Conservation (phyloP, 30 jellyfish, hydroid and myxozoan genomes). For the Chrysaora quinquecirrha region DNA sequence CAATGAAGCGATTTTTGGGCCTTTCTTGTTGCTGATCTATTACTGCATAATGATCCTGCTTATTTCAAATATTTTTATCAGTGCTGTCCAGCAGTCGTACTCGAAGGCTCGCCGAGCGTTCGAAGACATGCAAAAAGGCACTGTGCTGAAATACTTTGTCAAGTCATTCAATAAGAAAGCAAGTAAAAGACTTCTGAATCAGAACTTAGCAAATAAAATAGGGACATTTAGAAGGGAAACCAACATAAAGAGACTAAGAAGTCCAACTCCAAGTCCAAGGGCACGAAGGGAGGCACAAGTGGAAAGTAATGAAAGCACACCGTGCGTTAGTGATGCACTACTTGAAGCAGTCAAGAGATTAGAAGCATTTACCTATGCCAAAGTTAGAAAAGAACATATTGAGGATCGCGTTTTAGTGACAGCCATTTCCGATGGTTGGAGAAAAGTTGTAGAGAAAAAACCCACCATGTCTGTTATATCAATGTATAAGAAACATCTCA, state of each 20-base stretch:
- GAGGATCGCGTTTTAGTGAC: constrained; percentile 37
- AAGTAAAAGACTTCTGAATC: background rate
- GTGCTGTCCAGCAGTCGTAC: constrained; percentile 63
- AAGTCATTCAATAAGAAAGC: constrained; percentile 28
- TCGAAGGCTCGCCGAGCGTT: constrained; percentile 49
- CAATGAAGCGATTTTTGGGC: constrained; percentile 18
- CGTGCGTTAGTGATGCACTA: background rate
- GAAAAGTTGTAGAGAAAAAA: constrained; percentile 15
- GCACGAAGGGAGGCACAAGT: background rate
- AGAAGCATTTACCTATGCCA: background rate
- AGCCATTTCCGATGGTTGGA: constrained; percentile 41
- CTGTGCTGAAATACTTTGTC: constrained; percentile 23
- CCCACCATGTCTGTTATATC: constrained; percentile 28
- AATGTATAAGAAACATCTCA: constrained; percentile 24
- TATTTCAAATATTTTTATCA: constrained; percentile 46
- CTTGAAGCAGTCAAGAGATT: constrained; percentile 13
- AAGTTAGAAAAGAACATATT: constrained; percentile 9
- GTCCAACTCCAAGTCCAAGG: background rate
- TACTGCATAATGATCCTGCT: constrained; percentile 30
- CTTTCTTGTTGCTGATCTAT: constrained; percentile 19
- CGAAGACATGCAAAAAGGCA: constrained; percentile 8
- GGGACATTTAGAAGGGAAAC: constrained; percentile 1
- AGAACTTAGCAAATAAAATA: background rate
- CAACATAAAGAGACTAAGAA: background rate
- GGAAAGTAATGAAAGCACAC: background rate